Evolutionary conservation across 2,888 invertebrate species (phyloP), one percentile per base, ranked within the genome.

Genomic region (Syrista parreyssii): DNA sequence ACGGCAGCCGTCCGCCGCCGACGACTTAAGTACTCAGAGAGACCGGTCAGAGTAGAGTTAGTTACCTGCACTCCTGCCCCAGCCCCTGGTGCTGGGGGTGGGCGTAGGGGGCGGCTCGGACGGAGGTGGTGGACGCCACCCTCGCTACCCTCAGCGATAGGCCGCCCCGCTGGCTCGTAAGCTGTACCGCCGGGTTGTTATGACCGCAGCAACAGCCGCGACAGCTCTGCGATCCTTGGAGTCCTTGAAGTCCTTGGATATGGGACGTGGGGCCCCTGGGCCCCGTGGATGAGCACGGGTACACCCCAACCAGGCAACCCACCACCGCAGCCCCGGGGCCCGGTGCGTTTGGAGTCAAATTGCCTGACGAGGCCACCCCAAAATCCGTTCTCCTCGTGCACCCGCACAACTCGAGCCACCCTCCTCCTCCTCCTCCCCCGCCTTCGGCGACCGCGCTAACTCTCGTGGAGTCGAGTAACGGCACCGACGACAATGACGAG

Each of bases 81-180:
- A 91, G 89, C 86, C 88, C 87, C 86, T 91, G 91, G 87, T 91
- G 90, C 89, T 91, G 91, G 88, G 91, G 89, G 87, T 91, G 91
- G 89, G 91, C 90, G 91, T 91, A 91, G 89, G 91, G 91, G 89
- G 90, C 89, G 86, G 90, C 89, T 88, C 91, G 91, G 90, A 91
- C 90, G 89, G 91, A 91, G 91, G 91, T 91, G 91, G 91, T 91
- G 90, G 91, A 91, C 90, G 91, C 91, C 91, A 91, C 91, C 91
- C 91, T 91, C 89, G 91, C 91, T 87, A 91, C 91, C 90, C 91
- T 90, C 88, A 91, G 88, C 87, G 91, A 91, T 86, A 91, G 88
- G 85, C 91, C 91, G 86, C 89, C 88, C 84, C 91, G 90, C 85
- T 91, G 91, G 83, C 89, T 91, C 84, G 89, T 88, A 80, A 91